These are phyloP conservation scores for Ypsolopha sequella DNA, from an alignment of 2,888 invertebrate species.

Conservation along the genomic window DNA sequence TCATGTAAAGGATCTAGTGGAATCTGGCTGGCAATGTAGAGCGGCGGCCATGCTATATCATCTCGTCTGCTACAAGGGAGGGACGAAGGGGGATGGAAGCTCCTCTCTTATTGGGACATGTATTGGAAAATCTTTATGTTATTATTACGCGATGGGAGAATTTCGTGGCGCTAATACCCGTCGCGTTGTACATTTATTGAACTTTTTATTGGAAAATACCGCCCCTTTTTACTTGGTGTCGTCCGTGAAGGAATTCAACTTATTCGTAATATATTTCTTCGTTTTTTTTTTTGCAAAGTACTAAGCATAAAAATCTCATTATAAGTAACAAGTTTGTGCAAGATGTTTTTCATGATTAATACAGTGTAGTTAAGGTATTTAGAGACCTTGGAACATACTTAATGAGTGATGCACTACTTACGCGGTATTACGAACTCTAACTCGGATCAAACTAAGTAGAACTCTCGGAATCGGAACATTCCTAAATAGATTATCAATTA, in stretches of 20 bases:
- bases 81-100: constrained; percentile 7
- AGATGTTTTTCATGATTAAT: no score
- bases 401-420: no score
- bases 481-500: not conserved
- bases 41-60: no score
- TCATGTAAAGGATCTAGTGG: constrained; percentile 11
- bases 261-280: constrained; percentile 9
- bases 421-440: no score
- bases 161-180: constrained; percentile 49
- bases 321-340: not conserved
- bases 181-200: constrained; percentile 47
- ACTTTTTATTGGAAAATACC: constrained; percentile 59
- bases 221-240: constrained; percentile 25
- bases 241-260: constrained; percentile 15
- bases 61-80: constrained; percentile 4
- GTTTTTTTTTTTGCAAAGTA: not conserved
- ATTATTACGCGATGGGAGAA: constrained; percentile 49
- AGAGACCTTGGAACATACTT: no score
- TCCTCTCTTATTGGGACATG: constrained; percentile 36
- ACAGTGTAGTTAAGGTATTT: no score
- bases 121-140: constrained; percentile 59
- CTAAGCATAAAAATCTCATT: constrained; percentile 2
- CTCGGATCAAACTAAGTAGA: no score
- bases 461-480: no score
- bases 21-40: not conserved